phyloP scores from a whole-genome alignment of 1,140 invertebrate species.

The Brachionus angularis region DNA sequence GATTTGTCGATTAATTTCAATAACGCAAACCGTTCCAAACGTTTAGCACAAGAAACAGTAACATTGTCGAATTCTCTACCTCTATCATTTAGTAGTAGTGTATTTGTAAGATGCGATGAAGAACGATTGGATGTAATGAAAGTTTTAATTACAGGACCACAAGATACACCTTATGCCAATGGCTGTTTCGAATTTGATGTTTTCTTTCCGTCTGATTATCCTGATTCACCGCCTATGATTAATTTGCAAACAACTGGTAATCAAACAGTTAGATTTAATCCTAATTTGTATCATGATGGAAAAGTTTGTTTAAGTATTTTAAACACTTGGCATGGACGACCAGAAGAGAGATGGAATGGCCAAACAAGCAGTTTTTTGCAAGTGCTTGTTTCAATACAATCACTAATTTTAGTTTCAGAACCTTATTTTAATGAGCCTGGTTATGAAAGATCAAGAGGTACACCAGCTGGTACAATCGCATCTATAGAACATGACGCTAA shows the following conservation, averaged over 20 bases:
- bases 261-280: constrained; percentile 88
- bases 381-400: constrained; percentile 92
- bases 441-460: constrained; percentile 84
- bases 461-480: constrained; percentile 77
- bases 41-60: constrained; percentile 88
- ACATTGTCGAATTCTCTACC: constrained; percentile 88
- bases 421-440: constrained; percentile 98
- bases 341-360: constrained; percentile 98
- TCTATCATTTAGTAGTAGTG: constrained; percentile 84
- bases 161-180: constrained; percentile 60
- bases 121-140: constrained; percentile 92
- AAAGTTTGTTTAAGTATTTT: constrained; percentile 92
- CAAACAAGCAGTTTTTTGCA: constrained; percentile 92
- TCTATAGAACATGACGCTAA: constrained; percentile 86
- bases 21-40: constrained; percentile 78
- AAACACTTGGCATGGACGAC: constrained; percentile 94
- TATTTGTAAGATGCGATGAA: constrained; percentile 90
- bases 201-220: constrained; percentile 60
- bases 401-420: constrained; percentile 85
- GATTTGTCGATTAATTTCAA: constrained; percentile 68
- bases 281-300: constrained; percentile 93
- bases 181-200: constrained; percentile 62
- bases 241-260: constrained; percentile 90
- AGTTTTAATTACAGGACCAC: constrained; percentile 75
- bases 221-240: constrained; percentile 65